Base-by-base conservation (phyloP, 2,797 vertebrate genomes). In the Hapalemur alaotrensis region DNA sequence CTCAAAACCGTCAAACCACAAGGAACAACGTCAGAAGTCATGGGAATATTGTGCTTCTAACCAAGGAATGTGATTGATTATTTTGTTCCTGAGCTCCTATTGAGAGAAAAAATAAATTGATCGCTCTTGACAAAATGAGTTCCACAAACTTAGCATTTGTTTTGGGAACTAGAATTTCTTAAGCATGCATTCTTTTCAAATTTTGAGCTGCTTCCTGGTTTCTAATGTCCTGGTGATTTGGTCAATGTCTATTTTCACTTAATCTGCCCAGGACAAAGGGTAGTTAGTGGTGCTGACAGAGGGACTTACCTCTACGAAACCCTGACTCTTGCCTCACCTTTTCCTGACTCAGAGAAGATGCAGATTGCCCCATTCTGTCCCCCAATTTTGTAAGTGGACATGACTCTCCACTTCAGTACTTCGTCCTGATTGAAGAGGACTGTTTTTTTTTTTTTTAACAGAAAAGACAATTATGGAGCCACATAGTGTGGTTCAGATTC, bases 381-480 rank as follows among this genome's bases (percentile, higher is more conserved):
- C 65, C 57, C 8, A 65, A 10, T 41, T 83, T 72, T 48, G 32
- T 88, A 65, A 76, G 41, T 91, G 67, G 59, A 78, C 61, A 32
- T 76, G 41, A 28, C 69, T 93, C 25, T 80, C 22, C 46, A 70
- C 61, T 87, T 95, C 43, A n/a, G 2, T 8, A 72, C 76, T 88
- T 94, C 78, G 69, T 91, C 12, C n/a, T 95, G 14, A 65, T 32
- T 32, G 18, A 81, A 76, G 54, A 85, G 13, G 57, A 32, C 75
- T 61, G 0, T 93, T 97, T 89, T 28, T 22, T 89, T 28, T 22
- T 97, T 89, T 23, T 20, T 89, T 93, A 12, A 32, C 73, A 28
- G 85, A 80, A 82, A 88, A 96, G 76, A 43, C 59, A 75, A 25
- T 95, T 80, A 73, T 18, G n/a, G 78, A 89, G 32, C 63, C 80